Percentiles rank a stretch among this genome's conserved stretches.
These are phyloP conservation scores for human (Homo sapiens) DNA, from an alignment of 2,113 vertebrate species.

Conservation along the genomic window DNA sequence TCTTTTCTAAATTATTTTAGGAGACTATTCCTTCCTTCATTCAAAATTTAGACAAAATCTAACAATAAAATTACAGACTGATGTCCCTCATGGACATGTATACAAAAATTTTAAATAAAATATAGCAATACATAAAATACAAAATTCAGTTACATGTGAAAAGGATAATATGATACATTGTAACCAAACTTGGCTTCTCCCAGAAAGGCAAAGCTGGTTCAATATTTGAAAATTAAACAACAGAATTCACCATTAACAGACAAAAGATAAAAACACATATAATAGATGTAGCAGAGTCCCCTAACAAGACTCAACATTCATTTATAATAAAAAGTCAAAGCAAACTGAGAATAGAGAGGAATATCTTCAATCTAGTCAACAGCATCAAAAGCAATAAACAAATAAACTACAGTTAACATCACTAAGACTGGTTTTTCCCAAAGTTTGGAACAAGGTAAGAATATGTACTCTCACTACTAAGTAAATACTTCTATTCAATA, in stretches of 20 bases:
- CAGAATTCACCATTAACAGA: background rate
- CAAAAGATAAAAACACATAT: background rate
- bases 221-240: background rate
- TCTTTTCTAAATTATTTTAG: background rate
- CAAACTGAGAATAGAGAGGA: background rate
- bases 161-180: background rate
- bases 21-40: background rate
- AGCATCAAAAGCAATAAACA: background rate
- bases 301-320: background rate
- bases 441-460: background rate
- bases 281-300: background rate
- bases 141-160: background rate
- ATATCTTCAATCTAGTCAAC: background rate
- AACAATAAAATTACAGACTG: background rate
- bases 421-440: background rate
- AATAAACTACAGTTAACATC: background rate
- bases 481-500: background rate
- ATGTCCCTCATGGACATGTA: background rate
- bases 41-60: background rate
- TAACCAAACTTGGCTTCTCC: background rate
- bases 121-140: background rate
- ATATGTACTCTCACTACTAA: background rate
- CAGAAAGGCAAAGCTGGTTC: background rate
- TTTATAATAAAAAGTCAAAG: background rate
- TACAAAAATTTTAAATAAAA: background rate